Base-by-base conservation (phyloP, 2,797 vertebrate genomes). In the Adelosebastes latens region DNA sequence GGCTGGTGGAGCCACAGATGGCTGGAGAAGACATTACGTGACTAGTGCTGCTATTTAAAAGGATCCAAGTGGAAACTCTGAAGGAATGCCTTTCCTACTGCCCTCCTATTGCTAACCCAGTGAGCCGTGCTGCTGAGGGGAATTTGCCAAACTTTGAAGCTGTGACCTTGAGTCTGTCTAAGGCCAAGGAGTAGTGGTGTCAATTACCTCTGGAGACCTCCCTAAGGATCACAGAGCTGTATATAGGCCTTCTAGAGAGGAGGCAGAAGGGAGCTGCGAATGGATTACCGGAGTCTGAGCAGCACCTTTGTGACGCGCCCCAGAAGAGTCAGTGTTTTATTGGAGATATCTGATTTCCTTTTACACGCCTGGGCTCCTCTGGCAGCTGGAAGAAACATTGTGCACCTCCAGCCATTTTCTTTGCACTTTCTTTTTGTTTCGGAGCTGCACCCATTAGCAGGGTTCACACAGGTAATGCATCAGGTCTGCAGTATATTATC, bases 61-160 rank as follows among this genome's bases (percentile, higher is more conserved):
- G 36, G 76, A 85, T 63, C 81, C 76, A 80, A 89, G 85, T 84
- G 91, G 90, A 94, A 93, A 97, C 52, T 96, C 95, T 95, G 93
- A 97, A 84, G 95, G 96, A 89, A 86, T 86, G 79, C 70, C 77
- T 87, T 75, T 79, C 71, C 77, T 24, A 24, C 69, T 82, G 85
- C 59, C 70, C 80, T 86, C 81, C 56, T 84, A 65, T 78, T 86
- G 78, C 84, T 80, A 83, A 87, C 85, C 76, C 75, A 80, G 72
- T 81, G 78, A 92, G 87, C 77, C 71, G 5, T 83, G 78, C 81
- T 87, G 70, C 83, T 69, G 24, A 71, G 75, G 77, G 82, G 86
- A 90, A 84, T 81, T 79, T 84, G 49, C 74, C 84, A 55, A 88
- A 84, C 92, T 92, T 93, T 93, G 89, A 93, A 93, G 89, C 76